Conservation (phyloP, 2,113 vertebrate genomes). For the Desmodus rotundus region DNA sequence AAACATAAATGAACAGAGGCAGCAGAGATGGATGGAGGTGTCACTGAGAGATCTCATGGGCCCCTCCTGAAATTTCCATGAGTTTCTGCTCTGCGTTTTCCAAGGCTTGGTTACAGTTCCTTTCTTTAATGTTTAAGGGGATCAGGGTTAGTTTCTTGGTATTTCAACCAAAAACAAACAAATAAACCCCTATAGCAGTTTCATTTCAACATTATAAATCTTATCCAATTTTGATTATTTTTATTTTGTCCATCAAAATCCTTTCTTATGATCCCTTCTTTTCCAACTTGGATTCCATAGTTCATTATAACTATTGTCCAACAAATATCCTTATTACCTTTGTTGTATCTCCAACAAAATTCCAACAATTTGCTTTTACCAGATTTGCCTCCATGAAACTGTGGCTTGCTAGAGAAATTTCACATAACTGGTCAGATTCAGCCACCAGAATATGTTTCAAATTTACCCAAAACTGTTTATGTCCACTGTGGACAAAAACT, state of each 20-base stretch:
- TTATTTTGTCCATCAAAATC: not conserved
- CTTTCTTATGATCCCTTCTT: not conserved
- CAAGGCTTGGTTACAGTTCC: not conserved
- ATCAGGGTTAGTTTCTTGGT: not conserved
- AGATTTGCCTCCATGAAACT: not conserved
- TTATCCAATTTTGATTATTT: not conserved
- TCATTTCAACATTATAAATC: not conserved
- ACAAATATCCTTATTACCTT: not conserved
- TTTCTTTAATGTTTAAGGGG: not conserved
- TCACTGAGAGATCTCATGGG: not conserved
- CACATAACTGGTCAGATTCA: not conserved
- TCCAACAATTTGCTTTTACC: not conserved
- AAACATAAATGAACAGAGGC: not conserved
- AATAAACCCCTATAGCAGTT: not conserved
- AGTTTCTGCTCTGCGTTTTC: not conserved
- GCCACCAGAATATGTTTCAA: not conserved
- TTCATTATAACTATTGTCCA: not conserved
- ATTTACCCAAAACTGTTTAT: not conserved
- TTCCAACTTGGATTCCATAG: not conserved
- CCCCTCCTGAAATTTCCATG: not conserved
- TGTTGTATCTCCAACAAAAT: not conserved
- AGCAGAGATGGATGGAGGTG: not conserved
- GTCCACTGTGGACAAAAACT: not conserved
- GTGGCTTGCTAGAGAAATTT: not conserved
- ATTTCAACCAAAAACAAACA: not conserved